Evolutionary conservation across 2,797 vertebrate genomes (phyloP), one percentile per base, ranked within the genome.

Genomic region (Sebastolobus altivelis): DNA sequence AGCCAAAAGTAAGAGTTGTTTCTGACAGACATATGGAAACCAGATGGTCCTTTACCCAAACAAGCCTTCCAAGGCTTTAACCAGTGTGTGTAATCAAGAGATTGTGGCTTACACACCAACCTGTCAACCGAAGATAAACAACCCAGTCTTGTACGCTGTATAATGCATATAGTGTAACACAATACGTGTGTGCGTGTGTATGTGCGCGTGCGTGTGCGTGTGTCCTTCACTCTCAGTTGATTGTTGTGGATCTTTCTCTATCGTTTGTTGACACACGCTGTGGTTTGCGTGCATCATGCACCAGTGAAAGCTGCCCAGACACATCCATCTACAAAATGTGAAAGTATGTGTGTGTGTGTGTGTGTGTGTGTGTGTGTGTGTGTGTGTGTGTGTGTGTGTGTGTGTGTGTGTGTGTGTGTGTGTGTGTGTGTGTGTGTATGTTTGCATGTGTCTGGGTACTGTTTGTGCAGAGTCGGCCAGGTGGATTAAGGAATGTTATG

Each of bases 11-110:
- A 80, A 78, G 75, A 81, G 72, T 88, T 83, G 52, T 73, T 90
- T 90, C 80, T 89, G 89, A 91, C 88, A 91, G 85, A 72, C 88
- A 90, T 90, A 81, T 94, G 92, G 91, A 88, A 87, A 89, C 91
- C 95, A 95, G 93, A 94, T 91, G 92, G 74, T 84, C 33, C 49
- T 86, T 80, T 81, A 65, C 87, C 88, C 77, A 90, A 91, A 91
- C 80, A 82, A 82, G 82, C 80, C 79, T 49, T 81, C 60, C 63
- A 63, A 79, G 77, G 62, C 46, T 77, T 77, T 77, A 80, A 91
- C 76, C 54, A 61, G 68, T 76, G 72, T 68, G 79, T 89, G 81
- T 81, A 92, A 91, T 93, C 85, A 90, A 84, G 78, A 81, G 84
- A 82, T 71, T 86, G 84, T 77, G 74, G 49, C 81, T 83, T 72